A percentile compares a stretch with the other conserved stretches of the same genome.
These are phyloP conservation scores for Malthinus seriepunctatus DNA, from an alignment of 2,888 invertebrate species.

Conservation along the genomic window DNA sequence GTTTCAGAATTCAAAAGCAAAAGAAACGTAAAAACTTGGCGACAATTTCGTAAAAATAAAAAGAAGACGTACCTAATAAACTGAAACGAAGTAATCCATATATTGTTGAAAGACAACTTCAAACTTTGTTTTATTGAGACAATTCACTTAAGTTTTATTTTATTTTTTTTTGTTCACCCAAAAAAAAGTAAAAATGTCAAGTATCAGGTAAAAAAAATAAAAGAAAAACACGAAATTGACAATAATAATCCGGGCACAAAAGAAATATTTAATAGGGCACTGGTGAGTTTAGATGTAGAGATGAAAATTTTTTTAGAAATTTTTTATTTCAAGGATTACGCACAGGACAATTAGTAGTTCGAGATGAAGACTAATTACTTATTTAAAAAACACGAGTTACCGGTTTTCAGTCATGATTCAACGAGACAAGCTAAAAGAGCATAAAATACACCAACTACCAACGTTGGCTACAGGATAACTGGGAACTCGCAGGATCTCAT, in stretches of 20 bases:
- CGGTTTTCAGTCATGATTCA: slow-evolving; percentile 22
- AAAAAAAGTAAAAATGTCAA: background rate
- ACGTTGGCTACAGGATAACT: slow-evolving; percentile 38
- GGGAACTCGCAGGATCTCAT: slow-evolving; percentile 45
- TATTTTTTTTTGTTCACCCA: slow-evolving; percentile 1
- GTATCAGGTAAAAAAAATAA: background rate
- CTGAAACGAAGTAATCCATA: slow-evolving; percentile 16
- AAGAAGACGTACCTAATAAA: slow-evolving; percentile 16
- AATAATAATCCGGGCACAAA: background rate
- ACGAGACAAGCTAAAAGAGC: slow-evolving; percentile 5
- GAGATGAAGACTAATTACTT: slow-evolving; percentile 2
- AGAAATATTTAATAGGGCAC: background rate
- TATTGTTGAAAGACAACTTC: slow-evolving; percentile 4
- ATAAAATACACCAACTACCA: slow-evolving; percentile 12
- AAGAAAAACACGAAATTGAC: background rate
- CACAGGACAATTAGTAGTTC: slow-evolving; percentile 4
- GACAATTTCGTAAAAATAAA: slow-evolving; percentile 7
- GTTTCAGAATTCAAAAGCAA: slow-evolving; percentile 12
- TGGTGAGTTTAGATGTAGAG: too few relatives aligned
- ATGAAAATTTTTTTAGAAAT: background rate
- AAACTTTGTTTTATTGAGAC: slow-evolving; percentile 7
- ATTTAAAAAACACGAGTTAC: slow-evolving; percentile 8
- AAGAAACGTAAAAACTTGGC: slow-evolving; percentile 9
- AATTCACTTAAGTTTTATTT: slow-evolving; percentile 11
- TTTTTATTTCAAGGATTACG: background rate